Percentiles rank a stretch among this genome's conserved stretches.
Evolutionary conservation across 2,888 invertebrate genomes (phyloP).

Genomic region (Trichogramma dendrolimi): DNA sequence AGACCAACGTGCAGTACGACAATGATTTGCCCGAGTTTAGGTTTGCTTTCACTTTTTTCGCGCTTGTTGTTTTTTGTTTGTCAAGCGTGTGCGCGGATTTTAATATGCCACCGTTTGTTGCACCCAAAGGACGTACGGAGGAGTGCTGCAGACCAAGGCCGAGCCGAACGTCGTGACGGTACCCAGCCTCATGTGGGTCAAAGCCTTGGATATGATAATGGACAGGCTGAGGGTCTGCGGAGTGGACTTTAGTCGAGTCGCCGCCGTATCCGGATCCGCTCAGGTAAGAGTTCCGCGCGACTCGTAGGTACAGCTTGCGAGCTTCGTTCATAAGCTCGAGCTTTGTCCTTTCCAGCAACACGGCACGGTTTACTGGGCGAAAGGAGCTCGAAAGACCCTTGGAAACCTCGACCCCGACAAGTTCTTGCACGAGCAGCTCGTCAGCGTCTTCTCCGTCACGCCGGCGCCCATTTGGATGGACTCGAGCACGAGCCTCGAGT

Average conservation of each 20-base stretch:
- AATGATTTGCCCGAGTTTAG: conserved; percentile 89
- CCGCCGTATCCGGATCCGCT: conserved; percentile 83
- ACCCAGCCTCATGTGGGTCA: conserved; percentile 91
- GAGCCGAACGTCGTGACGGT: conserved; percentile 63
- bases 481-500: conserved; percentile 73
- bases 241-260: conserved; percentile 78
- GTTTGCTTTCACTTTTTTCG: conserved; percentile 50
- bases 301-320: background rate
- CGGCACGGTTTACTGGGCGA: conserved; percentile 93
- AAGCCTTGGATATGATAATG: conserved; percentile 87
- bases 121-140: conserved; percentile 59
- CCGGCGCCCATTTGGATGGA: conserved; percentile 98
- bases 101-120: background rate
- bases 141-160: conserved; percentile 57
- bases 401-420: conserved; percentile 65
- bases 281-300: conserved; percentile 61
- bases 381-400: conserved; percentile 66
- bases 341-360: conserved; percentile 71
- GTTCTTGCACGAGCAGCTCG: conserved; percentile 79
- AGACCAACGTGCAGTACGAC: conserved; percentile 85
- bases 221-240: conserved; percentile 77
- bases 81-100: background rate
- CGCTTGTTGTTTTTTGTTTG: background rate
- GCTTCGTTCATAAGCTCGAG: background rate
- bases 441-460: conserved; percentile 70